Percentiles rank a stretch among this genome's conserved stretches.
Evolutionary conservation across 2,113 vertebrate species (phyloP).

Genomic region (Oryzias melastigma): DNA sequence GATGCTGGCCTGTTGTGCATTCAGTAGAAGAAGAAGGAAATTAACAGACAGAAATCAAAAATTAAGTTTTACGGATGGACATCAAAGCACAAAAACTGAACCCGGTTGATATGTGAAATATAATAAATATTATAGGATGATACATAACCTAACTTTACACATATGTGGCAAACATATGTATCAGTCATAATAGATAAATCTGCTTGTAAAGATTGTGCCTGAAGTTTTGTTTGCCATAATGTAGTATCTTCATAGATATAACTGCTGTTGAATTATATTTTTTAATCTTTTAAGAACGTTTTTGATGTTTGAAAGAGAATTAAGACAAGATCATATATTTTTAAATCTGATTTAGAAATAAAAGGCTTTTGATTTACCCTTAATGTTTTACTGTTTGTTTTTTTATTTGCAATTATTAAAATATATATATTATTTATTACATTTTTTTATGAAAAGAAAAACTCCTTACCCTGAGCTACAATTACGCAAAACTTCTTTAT

Average conservation of each 20-base stretch:
- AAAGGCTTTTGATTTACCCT: constrained; percentile 57
- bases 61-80: constrained; percentile 18
- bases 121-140: constrained; percentile 13
- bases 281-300: constrained; percentile 48
- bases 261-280: constrained; percentile 66
- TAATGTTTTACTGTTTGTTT: background rate
- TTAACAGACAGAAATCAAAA: constrained; percentile 19
- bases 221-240: constrained; percentile 44
- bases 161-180: constrained; percentile 31
- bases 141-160: constrained; percentile 28
- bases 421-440: no score
- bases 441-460: no score
- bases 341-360: constrained; percentile 62
- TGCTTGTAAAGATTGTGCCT: constrained; percentile 40
- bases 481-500: background rate
- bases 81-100: constrained; percentile 51
- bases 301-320: constrained; percentile 34
- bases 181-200: constrained; percentile 43
- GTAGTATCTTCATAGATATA: constrained; percentile 61
- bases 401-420: no score
- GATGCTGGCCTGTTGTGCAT: constrained; percentile 28
- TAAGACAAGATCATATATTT: constrained; percentile 45
- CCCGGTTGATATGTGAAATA: constrained; percentile 39
- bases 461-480: background rate
- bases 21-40: constrained; percentile 11